Conservation (phyloP, 2,113 vertebrate genomes). For the Tenebrosternarchus preto region DNA sequence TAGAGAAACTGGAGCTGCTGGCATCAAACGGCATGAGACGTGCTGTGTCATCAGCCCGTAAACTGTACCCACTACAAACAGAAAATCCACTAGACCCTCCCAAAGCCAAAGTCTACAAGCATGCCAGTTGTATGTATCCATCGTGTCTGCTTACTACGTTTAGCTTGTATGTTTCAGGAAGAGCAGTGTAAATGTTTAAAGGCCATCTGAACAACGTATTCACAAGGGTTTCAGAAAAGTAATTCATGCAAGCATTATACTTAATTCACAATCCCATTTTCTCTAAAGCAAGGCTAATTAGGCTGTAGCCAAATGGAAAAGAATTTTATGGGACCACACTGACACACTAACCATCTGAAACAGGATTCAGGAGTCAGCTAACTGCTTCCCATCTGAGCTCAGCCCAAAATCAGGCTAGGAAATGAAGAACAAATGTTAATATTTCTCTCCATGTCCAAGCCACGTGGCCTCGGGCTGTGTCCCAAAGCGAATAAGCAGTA, state of each 20-base stretch:
- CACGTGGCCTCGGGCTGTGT: not conserved
- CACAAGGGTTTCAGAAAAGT: not conserved
- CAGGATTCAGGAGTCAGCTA: slow-evolving; percentile 13
- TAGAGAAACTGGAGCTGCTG: slow-evolving; percentile 40
- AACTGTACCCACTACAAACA: slow-evolving; percentile 34
- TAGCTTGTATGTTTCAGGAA: not conserved
- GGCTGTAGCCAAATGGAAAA: not conserved
- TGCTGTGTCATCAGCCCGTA: slow-evolving; percentile 15
- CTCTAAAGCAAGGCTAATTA: not conserved
- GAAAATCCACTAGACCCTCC: slow-evolving; percentile 22
- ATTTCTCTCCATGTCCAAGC: not conserved
- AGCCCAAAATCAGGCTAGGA: slow-evolving; percentile 16
- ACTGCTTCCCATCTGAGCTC: slow-evolving; percentile 9
- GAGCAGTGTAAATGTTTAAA: not conserved
- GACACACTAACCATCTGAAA: slow-evolving; percentile 31
- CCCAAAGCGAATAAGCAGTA: slow-evolving; percentile 37
- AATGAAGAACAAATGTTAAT: slow-evolving; percentile 31
- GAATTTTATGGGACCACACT: not conserved
- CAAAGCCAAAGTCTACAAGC: slow-evolving; percentile 15
- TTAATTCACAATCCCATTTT: not conserved
- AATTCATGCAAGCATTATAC: not conserved
- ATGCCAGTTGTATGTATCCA: not conserved
- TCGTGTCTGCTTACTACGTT: slow-evolving; percentile 8
- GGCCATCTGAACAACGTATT: not conserved
- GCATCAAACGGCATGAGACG: slow-evolving; percentile 30